These are phyloP conservation scores for Omphaloscelis lunosa DNA, from an alignment of 2,888 invertebrate genomes.

Conservation along the genomic window DNA sequence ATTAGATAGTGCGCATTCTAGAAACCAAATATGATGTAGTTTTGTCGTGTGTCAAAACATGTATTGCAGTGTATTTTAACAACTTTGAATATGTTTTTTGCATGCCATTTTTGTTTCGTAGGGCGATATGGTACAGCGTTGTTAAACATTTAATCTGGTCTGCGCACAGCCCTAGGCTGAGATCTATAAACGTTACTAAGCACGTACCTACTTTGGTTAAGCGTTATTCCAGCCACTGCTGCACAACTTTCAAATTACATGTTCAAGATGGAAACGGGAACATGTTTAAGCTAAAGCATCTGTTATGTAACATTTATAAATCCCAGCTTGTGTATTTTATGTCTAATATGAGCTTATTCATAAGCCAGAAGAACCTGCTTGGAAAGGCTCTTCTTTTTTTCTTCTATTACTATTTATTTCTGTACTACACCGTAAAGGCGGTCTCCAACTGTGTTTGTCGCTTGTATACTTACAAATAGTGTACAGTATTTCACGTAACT, in stretches of 20 bases:
- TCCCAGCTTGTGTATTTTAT: not conserved
- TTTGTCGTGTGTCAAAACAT: not conserved
- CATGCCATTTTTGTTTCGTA: not conserved
- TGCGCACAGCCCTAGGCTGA: not conserved
- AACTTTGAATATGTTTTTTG: not conserved
- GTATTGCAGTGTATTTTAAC: not conserved
- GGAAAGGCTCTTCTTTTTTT: not conserved
- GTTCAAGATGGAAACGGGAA: not conserved
- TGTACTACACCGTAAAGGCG: slow-evolving; percentile 28
- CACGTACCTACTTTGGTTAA: too few relatives aligned
- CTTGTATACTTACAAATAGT: slow-evolving; percentile 43
- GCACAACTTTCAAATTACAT: not conserved
- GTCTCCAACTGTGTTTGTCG: slow-evolving; percentile 22
- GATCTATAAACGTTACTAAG: not conserved
- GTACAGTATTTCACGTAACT: slow-evolving; percentile 31
- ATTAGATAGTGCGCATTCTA: not conserved
- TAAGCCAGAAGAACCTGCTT: not conserved
- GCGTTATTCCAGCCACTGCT: not conserved
- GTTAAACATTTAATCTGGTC: not conserved
- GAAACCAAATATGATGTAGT: not conserved
- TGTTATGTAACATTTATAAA: not conserved
- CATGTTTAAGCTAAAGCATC: not conserved
- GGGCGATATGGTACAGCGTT: not conserved
- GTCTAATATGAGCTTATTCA: slow-evolving; percentile 9
- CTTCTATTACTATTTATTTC: slow-evolving; percentile 6